Evolutionary conservation across 2,797 vertebrate genomes (phyloP).

Genomic region (Oreonectes daqikongensis): DNA sequence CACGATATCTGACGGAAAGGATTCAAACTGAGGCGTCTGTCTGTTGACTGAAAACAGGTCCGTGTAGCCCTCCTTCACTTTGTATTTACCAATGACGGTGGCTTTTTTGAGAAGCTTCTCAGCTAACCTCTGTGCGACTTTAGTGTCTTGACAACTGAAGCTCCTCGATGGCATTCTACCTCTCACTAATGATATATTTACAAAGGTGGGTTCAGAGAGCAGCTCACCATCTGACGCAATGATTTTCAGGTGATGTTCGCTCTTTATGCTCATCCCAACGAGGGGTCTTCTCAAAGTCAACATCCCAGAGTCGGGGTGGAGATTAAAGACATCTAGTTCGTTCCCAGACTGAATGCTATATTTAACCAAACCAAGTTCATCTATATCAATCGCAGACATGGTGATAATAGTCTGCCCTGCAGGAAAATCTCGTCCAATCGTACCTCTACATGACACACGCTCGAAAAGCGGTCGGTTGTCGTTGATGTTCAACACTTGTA

Average conservation of each 20-base stretch:
- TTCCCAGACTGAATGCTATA: slow-evolving; percentile 91
- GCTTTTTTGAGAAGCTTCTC: slow-evolving; percentile 91
- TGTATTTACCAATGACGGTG: slow-evolving; percentile 77
- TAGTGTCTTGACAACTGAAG: slow-evolving; percentile 90
- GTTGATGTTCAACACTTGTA: slow-evolving; percentile 90
- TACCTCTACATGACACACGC: slow-evolving; percentile 89
- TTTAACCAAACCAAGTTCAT: slow-evolving; percentile 88
- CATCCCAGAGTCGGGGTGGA: slow-evolving; percentile 88
- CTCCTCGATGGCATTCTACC: slow-evolving; percentile 76
- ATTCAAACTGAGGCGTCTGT: slow-evolving; percentile 86
- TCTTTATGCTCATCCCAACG: slow-evolving; percentile 76
- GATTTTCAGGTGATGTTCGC: slow-evolving; percentile 83
- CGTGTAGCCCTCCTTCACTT: slow-evolving; percentile 78
- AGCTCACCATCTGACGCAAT: slow-evolving; percentile 91
- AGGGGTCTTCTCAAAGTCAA: slow-evolving; percentile 86
- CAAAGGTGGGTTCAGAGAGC: slow-evolving; percentile 83
- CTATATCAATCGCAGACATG: slow-evolving; percentile 92
- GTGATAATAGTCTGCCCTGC: slow-evolving; percentile 87
- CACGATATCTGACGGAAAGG: slow-evolving; percentile 82
- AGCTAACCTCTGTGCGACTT: slow-evolving; percentile 88
- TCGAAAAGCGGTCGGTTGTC: slow-evolving; percentile 96
- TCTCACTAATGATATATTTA: slow-evolving; percentile 89
- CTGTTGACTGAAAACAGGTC: slow-evolving; percentile 87
- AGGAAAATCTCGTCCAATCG: slow-evolving; percentile 87
- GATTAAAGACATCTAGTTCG: slow-evolving; percentile 85